Evolutionary conservation across 2,797 vertebrate species (phyloP).

Genomic region (Lophotriccus pileatus): DNA sequence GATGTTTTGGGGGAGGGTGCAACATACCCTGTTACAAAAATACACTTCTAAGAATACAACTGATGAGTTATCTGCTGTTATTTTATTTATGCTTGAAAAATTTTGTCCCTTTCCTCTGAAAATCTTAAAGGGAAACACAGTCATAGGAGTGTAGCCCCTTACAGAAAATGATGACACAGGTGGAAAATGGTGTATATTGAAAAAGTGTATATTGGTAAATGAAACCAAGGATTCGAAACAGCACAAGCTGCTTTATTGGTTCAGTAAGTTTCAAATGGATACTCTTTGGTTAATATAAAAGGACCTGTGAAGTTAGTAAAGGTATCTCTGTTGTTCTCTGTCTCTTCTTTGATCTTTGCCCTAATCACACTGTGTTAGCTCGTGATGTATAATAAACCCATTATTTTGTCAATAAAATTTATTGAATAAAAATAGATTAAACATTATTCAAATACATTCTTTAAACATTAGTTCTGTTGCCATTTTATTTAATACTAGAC

Average conservation of each 20-base stretch:
- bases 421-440: slow-evolving; percentile 43
- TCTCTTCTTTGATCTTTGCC: not conserved
- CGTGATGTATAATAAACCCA: not conserved
- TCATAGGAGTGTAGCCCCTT: not conserved
- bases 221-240: not conserved
- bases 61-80: not conserved
- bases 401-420: slow-evolving; percentile 42
- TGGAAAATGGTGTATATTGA: not conserved
- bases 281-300: not conserved
- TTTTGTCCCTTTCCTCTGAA: not conserved
- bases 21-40: not conserved
- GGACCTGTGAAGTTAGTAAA: not conserved
- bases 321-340: not conserved
- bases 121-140: not conserved
- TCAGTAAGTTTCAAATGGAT: not conserved
- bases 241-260: not conserved
- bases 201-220: not conserved
- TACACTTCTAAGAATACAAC: not conserved
- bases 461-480: slow-evolving; percentile 13
- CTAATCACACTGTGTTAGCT: not conserved
- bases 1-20: not conserved
- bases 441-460: not conserved
- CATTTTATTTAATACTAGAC: slow-evolving; percentile 6
- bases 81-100: not conserved
- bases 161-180: not conserved